Evolutionary conservation across 2,113 vertebrate genomes (phyloP), one percentile per base, ranked within the genome.

Genomic region (Upupa epops): DNA sequence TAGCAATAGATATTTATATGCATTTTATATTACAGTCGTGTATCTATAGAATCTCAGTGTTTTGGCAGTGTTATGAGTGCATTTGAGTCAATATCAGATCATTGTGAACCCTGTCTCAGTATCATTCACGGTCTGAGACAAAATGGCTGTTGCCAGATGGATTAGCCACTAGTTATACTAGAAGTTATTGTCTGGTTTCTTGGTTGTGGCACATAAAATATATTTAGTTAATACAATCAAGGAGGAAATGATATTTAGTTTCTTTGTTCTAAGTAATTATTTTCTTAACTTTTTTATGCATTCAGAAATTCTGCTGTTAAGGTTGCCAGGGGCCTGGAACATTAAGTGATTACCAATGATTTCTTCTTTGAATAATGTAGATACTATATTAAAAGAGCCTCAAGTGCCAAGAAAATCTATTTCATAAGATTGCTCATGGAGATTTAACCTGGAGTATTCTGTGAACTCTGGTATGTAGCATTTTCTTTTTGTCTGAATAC

Each of bases 321-420:
- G 49, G 22, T 77, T 96, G 61, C 51, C 37, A 63, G 31, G 7
- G 72, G 32, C 48, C 66, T 93, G 28, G 52, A 82, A 63, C 32
- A 59, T 81, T 29, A 70, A 40, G 36, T 66, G 77, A 66, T 93
- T 79, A 83, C 32, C 29, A 42, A 56, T 66, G 65, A 55, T 84
- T 74, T 78, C 48, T 28, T 72, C 78, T 77, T 52, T 63, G 15
- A 89, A 26, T 63, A 86, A 61, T 73, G 36, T 56, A 69, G 66
- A 5, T 72, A 42, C 7, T 66, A 17, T 42, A 68, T 76, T 82
- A 65, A 46, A 87, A 87, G 56, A 86, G 6, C 8, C 55, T 16
- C 8, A 55, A 31, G 60, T 95, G 77, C 73, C 77, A 81, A 59
- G 37, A 59, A 93, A 77, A 70, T 61, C 8, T 69, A 1, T 83